Conservation (phyloP, 2,113 vertebrate species). For the Antechinus flavipes region DNA sequence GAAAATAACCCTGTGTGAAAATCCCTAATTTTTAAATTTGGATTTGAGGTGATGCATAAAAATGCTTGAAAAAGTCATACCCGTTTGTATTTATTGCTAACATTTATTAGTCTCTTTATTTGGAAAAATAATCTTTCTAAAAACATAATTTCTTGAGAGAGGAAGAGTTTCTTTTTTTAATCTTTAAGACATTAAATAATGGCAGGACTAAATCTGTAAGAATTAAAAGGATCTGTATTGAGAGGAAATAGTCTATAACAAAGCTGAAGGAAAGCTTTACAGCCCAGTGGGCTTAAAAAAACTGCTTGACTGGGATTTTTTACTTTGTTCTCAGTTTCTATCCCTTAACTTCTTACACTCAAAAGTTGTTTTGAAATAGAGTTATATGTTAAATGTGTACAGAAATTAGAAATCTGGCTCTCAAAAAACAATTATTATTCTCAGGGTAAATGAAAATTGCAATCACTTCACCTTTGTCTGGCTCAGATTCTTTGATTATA, state of each 20-base stretch:
- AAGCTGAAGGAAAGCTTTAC: conserved; percentile 60
- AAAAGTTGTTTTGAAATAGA: conserved; percentile 54
- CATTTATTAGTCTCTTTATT: conserved; percentile 45
- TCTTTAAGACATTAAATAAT: conserved; percentile 55
- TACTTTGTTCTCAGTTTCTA: conserved; percentile 59
- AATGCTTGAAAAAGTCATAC: conserved; percentile 47
- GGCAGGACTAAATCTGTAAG: conserved; percentile 57
- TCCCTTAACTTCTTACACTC: conserved; percentile 50
- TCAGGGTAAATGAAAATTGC: conserved; percentile 38
- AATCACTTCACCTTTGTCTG: neutral
- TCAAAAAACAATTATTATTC: conserved; percentile 55
- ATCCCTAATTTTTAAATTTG: conserved; percentile 43
- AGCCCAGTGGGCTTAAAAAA: conserved; percentile 62
- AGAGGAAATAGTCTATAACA: conserved; percentile 60
- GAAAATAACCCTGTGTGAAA: neutral
- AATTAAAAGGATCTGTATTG: conserved; percentile 55
- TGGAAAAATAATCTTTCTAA: conserved; percentile 17
- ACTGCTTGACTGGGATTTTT: conserved; percentile 75
- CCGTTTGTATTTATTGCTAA: conserved; percentile 10
- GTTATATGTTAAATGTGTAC: conserved; percentile 17
- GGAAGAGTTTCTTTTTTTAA: conserved; percentile 50
- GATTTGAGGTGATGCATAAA: conserved; percentile 16
- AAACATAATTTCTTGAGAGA: conserved; percentile 56
- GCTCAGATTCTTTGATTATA: neutral
- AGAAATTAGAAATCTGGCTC: conserved; percentile 54